Evolutionary conservation across 2,888 invertebrate genomes (phyloP).

Genomic region (Callyntrura guangdongensis): DNA sequence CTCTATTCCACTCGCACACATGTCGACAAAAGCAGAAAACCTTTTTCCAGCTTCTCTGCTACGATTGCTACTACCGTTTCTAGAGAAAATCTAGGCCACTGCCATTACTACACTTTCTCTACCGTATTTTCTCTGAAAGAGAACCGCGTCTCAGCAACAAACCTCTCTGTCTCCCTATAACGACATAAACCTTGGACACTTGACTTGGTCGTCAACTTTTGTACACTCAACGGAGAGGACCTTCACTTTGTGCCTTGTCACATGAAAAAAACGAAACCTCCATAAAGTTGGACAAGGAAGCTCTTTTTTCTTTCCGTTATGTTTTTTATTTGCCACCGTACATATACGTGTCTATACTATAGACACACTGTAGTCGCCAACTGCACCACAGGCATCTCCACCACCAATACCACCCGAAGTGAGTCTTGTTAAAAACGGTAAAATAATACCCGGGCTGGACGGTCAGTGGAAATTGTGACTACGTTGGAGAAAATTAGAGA

Average conservation of each 20-base stretch:
- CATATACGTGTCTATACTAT: not conserved
- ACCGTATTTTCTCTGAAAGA: conserved; percentile 26
- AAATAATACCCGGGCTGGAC: not conserved
- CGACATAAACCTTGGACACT: conserved; percentile 57
- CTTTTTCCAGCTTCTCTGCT: not conserved
- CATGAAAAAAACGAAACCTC: not conserved
- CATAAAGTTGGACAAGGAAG: not conserved
- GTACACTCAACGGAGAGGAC: not conserved
- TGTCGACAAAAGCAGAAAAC: conserved; percentile 13
- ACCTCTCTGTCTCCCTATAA: conserved; percentile 13
- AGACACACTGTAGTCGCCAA: not conserved
- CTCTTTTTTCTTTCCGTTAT: not conserved
- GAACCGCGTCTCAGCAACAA: not conserved
- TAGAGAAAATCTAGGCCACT: conserved; percentile 72
- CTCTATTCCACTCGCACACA: conserved; percentile 6
- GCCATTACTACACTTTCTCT: conserved; percentile 59
- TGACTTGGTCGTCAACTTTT: not conserved
- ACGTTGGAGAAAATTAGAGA: not conserved
- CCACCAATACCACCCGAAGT: conserved; percentile 1
- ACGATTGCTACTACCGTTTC: not conserved
- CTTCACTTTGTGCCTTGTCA: conserved; percentile 59
- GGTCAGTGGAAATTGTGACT: not conserved
- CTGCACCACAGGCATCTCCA: not conserved
- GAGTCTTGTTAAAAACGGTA: no score
- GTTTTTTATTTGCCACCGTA: not conserved